Evolutionary conservation across 2,797 vertebrate genomes (phyloP).

Genomic region (Cephalopachus bancanus): DNA sequence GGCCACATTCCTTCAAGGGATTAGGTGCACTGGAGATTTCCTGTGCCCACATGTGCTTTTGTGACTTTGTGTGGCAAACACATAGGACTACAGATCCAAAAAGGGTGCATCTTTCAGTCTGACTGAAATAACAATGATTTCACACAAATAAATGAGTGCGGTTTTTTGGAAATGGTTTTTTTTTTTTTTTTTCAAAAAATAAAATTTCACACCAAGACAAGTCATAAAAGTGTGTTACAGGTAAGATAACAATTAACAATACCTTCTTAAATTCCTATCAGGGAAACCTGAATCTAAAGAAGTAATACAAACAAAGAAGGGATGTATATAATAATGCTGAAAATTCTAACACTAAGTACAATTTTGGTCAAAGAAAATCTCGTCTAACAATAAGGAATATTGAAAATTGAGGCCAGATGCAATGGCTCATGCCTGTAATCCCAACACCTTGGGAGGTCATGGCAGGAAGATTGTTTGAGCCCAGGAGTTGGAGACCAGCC

Average conservation of each 20-base stretch:
- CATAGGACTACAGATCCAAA: background rate
- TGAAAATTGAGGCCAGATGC: background rate
- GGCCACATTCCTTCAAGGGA: background rate
- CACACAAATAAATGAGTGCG: background rate
- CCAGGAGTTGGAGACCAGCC: no score
- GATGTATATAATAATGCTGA: background rate
- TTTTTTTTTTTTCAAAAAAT: background rate
- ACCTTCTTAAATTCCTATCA: background rate
- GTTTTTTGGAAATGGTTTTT: background rate
- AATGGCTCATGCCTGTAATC: no score
- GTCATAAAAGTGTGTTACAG: background rate
- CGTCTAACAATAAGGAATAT: background rate
- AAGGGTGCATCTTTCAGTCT: background rate
- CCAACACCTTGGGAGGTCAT: no score
- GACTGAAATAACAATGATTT: background rate
- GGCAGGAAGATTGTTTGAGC: no score
- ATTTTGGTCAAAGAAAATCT: background rate
- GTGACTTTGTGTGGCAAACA: background rate
- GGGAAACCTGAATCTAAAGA: background rate
- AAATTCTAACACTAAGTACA: background rate
- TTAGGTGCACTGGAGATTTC: background rate
- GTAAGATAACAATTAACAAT: background rate
- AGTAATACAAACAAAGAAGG: background rate
- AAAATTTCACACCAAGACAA: background rate
- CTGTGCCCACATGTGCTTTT: background rate